These are phyloP conservation scores for Megaceryle alcyon DNA, from an alignment of 2,797 vertebrate genomes.

Conservation along the genomic window DNA sequence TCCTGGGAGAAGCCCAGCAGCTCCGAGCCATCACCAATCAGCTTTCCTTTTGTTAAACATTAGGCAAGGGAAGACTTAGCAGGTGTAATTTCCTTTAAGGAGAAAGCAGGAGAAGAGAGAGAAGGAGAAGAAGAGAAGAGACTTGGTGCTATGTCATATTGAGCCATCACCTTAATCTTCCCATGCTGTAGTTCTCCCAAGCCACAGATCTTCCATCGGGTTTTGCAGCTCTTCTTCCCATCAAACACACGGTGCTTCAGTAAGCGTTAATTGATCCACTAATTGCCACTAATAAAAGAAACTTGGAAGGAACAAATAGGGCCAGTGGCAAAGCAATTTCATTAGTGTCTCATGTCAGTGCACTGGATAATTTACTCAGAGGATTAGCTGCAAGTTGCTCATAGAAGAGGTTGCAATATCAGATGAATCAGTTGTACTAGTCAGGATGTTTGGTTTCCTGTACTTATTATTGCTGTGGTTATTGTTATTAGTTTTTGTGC, in stretches of 20 bases:
- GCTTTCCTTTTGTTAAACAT: not conserved
- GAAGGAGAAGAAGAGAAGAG: not conserved
- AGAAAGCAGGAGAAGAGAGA: not conserved
- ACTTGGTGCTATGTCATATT: fast-evolving
- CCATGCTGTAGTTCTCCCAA: not conserved
- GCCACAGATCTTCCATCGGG: not conserved
- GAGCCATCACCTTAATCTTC: not conserved
- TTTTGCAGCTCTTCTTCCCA: not conserved
- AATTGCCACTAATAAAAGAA: constrained; percentile 35
- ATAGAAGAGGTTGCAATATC: not conserved
- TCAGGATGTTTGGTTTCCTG: not conserved
- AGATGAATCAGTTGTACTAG: not conserved
- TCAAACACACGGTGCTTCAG: not conserved
- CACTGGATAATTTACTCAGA: not conserved
- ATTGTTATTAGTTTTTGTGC: constrained; percentile 35
- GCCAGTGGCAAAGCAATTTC: constrained; percentile 34
- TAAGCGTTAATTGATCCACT: not conserved
- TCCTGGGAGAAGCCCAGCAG: not conserved
- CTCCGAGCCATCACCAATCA: not conserved
- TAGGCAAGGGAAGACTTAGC: not conserved
- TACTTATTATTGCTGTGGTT: not conserved
- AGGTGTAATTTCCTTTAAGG: not conserved
- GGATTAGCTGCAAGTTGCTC: not conserved
- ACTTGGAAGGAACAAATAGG: not conserved
- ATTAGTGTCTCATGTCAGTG: not conserved